phyloP scores from a whole-genome alignment of 2,113 vertebrate genomes.

The Gadus macrocephalus region DNA sequence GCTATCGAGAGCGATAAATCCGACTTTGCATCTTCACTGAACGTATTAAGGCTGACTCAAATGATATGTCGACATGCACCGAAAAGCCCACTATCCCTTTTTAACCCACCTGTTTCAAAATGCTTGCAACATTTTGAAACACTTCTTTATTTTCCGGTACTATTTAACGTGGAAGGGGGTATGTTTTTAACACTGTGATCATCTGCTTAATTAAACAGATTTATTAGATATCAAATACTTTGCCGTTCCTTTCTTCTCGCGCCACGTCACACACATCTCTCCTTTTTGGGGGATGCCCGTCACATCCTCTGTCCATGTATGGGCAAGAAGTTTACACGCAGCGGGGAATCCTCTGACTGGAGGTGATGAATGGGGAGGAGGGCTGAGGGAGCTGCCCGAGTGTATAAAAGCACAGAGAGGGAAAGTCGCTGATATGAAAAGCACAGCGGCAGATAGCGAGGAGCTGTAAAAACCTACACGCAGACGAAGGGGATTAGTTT shows the following conservation, averaged over 20 bases:
- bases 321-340: slow-evolving; percentile 94
- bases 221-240: background rate
- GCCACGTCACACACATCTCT: slow-evolving; percentile 81
- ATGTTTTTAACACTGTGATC: background rate
- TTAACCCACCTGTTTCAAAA: too few relatives aligned
- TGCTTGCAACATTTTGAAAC: too few relatives aligned
- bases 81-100: too few relatives aligned
- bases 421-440: slow-evolving; percentile 72
- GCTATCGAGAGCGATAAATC: too few relatives aligned
- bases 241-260: slow-evolving; percentile 52
- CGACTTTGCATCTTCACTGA: too few relatives aligned
- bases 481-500: slow-evolving; percentile 59
- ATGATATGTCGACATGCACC: too few relatives aligned
- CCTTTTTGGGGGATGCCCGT: slow-evolving; percentile 87
- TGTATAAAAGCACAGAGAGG: slow-evolving; percentile 84
- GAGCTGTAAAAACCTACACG: slow-evolving; percentile 51
- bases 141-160: too few relatives aligned
- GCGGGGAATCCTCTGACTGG: slow-evolving; percentile 97
- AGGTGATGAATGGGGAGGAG: slow-evolving; percentile 92
- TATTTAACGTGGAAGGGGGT: background rate
- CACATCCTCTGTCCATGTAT: slow-evolving; percentile 98
- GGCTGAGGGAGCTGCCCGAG: slow-evolving; percentile 76
- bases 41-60: too few relatives aligned
- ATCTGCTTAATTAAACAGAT: background rate
- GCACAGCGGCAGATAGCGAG: slow-evolving; percentile 73